Conservation (phyloP, 2,888 invertebrate species). For the Amphipyra tragopoginis region DNA sequence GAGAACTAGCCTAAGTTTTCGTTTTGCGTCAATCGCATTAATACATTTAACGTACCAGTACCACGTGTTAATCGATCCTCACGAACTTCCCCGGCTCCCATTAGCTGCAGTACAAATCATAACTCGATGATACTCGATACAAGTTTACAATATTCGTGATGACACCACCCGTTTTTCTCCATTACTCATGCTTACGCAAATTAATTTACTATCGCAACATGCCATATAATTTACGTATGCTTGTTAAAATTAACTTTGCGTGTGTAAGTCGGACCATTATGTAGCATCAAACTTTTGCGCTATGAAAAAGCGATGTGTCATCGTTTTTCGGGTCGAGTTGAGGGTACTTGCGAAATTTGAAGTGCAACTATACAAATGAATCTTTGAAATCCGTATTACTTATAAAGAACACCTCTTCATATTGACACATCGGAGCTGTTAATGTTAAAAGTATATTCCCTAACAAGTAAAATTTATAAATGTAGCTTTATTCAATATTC, state of each 20-base stretch:
- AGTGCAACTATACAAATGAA: too few relatives aligned
- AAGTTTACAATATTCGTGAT: slow-evolving; percentile 1
- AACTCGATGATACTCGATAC: background rate
- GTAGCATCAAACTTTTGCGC: too few relatives aligned
- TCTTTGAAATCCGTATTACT: too few relatives aligned
- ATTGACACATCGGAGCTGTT: too few relatives aligned
- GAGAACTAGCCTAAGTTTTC: slow-evolving; percentile 75
- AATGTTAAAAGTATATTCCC: too few relatives aligned
- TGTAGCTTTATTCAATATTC: too few relatives aligned
- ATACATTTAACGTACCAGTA: slow-evolving; percentile 65
- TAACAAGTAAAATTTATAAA: too few relatives aligned
- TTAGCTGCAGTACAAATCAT: slow-evolving; percentile 2
- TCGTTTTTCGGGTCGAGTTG: background rate
- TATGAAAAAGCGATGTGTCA: background rate
- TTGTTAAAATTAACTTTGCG: slow-evolving; percentile 7
- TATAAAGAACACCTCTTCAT: too few relatives aligned
- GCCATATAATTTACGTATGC: slow-evolving; percentile 11
- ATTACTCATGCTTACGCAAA: slow-evolving; percentile 20
- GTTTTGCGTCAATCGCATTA: slow-evolving; percentile 76
- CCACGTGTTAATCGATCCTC: slow-evolving; percentile 67
- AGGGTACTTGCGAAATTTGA: background rate
- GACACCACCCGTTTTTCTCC: slow-evolving; percentile 8
- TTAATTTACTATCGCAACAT: slow-evolving; percentile 7
- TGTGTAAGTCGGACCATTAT: background rate
- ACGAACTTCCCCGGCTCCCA: slow-evolving; percentile 56